Base-by-base conservation (phyloP, 2,888 invertebrate species). In the Xanthia togata region DNA sequence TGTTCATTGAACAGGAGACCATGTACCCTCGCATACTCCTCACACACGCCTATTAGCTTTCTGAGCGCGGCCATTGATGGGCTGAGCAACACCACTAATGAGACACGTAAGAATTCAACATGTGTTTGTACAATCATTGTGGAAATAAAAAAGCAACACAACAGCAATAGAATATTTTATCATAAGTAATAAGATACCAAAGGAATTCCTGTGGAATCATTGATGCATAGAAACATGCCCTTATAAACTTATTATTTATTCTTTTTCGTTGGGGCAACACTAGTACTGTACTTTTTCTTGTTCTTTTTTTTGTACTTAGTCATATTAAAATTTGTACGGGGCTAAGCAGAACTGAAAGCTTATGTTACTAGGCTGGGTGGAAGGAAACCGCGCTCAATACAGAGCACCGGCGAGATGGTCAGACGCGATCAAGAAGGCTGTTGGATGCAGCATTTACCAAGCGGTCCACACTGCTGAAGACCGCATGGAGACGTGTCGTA, bases 151-250 rank as follows among this genome's bases (percentile, higher is more conserved):
- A 73, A 35, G 47, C 11, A 72, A 55, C 47, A 79, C 81, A 81
- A 76, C 62, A 41, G 31, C 69, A 63, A 82, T 82, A 67, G 82
- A 85, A 83, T 83, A 85, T 62, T 73, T 82, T 82, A 83, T 74
- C 82, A 85, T 85, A 76, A 31, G 74, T 72, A 82, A 76, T 76
- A 69, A 63, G 77, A 67, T 63, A 64, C 65, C 68, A 35, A 47
- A 82, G 65, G 86, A 83, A 85, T 82, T 74, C 83, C 38, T 62
- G 41, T 53, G 44, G 41, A 67, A 77, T 60, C 75, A 73, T 11
- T 82, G 60, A 71, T 71, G 76, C 60, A 55, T 80, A 72, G 64
- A 82, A 71, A 57, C 68, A 69, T 68, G 59, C 23, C 62, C 47
- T 26, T 69, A 47, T 44, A 59, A n/a, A 57, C 44, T 26, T n/a